Evolutionary conservation across 2,113 vertebrate genomes (phyloP).

Genomic region (Aramus guarauna): DNA sequence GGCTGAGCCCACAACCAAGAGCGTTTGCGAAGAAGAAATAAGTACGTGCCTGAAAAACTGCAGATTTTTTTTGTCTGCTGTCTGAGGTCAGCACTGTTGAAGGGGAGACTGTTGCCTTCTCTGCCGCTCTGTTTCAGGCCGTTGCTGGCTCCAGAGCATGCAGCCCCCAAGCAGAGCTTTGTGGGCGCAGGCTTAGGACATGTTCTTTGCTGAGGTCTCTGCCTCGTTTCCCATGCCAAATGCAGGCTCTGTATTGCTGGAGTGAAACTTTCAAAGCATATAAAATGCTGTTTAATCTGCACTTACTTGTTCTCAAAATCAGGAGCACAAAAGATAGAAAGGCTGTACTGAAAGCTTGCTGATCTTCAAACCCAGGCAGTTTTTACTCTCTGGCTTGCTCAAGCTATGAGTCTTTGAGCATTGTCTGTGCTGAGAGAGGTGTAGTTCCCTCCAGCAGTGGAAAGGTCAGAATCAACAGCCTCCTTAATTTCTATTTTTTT

Average conservation of each 20-base stretch:
- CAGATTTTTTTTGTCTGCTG: not conserved
- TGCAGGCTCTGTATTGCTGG: not conserved
- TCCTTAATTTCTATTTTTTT: not conserved
- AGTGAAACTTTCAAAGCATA: not conserved
- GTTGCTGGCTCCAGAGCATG: rapidly evolving
- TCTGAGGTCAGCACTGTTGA: not conserved
- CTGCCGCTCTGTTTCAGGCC: not conserved
- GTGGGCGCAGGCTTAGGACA: not conserved
- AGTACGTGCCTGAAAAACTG: not conserved
- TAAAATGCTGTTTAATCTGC: not conserved
- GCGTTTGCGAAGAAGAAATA: not conserved
- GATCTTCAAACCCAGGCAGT: not conserved
- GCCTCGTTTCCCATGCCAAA: not conserved
- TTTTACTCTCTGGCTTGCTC: not conserved
- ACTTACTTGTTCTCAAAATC: not conserved
- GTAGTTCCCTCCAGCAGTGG: not conserved
- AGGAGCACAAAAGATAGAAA: not conserved
- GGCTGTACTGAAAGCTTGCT: not conserved
- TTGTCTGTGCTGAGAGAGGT: not conserved
- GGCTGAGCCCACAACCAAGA: not conserved
- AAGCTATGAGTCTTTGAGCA: not conserved
- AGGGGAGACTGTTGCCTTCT: not conserved
- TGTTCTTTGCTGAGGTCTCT: not conserved
- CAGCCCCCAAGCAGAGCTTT: not conserved
- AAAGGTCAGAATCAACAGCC: not conserved